Evolutionary conservation across 2,797 vertebrate species (phyloP).

Genomic region (Clarias fuscus): DNA sequence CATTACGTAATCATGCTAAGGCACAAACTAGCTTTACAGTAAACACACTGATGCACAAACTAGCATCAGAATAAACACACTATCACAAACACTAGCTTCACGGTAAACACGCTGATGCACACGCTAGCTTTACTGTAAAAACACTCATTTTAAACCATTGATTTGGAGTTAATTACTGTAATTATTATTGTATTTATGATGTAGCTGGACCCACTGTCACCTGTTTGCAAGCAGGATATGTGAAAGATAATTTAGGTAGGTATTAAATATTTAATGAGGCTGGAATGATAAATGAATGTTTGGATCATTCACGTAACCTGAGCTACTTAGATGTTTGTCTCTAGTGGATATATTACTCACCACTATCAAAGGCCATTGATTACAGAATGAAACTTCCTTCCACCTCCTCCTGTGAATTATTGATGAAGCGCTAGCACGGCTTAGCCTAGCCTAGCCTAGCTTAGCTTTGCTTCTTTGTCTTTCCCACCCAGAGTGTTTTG

Average conservation of each 20-base stretch:
- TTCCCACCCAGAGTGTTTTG: conserved; percentile 3
- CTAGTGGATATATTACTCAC: conserved; percentile 25
- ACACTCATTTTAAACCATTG: background rate
- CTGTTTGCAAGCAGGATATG: background rate
- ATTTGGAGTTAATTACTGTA: background rate
- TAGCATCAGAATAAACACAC: background rate
- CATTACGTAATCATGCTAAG: background rate
- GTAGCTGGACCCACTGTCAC: background rate
- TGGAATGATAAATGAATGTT: conserved; percentile 16
- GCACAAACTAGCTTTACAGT: background rate
- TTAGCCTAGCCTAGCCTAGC: conserved; percentile 11
- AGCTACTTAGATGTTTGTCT: conserved; percentile 35
- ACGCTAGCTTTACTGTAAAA: background rate
- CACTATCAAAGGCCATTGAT: conserved; percentile 34
- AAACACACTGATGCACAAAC: background rate
- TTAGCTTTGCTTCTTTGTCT: background rate
- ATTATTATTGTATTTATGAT: background rate
- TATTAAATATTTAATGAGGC: conserved; percentile 15
- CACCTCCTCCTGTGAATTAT: conserved; percentile 47
- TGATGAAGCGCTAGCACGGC: conserved; percentile 18
- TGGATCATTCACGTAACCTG: conserved; percentile 11
- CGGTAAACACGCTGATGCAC: background rate
- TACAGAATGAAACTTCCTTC: conserved; percentile 18
- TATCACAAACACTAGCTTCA: background rate
- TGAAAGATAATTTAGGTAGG: conserved; percentile 6